Base-by-base conservation (phyloP, 1,140 invertebrate genomes). In the Megalonaias nervosa region DNA sequence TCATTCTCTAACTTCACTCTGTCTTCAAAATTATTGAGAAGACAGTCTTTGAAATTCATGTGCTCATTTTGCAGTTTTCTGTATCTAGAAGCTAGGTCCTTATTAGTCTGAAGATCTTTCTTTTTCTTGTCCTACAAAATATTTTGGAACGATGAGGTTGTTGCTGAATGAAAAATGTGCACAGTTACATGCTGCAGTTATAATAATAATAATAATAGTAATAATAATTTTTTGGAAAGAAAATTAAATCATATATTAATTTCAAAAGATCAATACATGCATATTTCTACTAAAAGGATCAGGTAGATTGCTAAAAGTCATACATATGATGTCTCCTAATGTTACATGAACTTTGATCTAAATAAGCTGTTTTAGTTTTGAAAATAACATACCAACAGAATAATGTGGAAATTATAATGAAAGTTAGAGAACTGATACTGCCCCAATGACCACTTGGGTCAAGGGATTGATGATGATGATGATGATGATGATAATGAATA, bases 1-100 rank as follows among this genome's bases (percentile, higher is more conserved):
- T 83, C 77, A 71, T 81, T 79, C 66, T 90, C 89, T n/a, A 85
- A 55, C 57, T 87, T 87, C 4, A 89, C 81, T 48, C 83, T 81
- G 14, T 86, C 85, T 38, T 89, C 89, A 81, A 85, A 89, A n/a
- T 83, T 82, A 62, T 87, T 84, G 74, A 90, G 79, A 69, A 87
- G 67, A 74, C 84, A 75, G 70, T 88, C 87, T 67, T 89, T 90
- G 56, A 78, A 67, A 4, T 77, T 61, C 58, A 89, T 74, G 58
- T 78, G 83, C 48, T 89, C 75, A 68, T 88, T 87, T 75, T 89
- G 88, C 21, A 89, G 75, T 31, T 84, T 82, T 71, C 89, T 75
- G 75, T 90, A 90, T 61, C 78, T 82, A 1, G 86, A 83, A 15
- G 89, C 89, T 26, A 89, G 68, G n/a, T 84, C 77, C 67, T 84